A percentile compares a stretch with the other conserved stretches of the same genome.
Conservation (phyloP, 1,140 invertebrate genomes). For the Hylyphantes graminicola region DNA sequence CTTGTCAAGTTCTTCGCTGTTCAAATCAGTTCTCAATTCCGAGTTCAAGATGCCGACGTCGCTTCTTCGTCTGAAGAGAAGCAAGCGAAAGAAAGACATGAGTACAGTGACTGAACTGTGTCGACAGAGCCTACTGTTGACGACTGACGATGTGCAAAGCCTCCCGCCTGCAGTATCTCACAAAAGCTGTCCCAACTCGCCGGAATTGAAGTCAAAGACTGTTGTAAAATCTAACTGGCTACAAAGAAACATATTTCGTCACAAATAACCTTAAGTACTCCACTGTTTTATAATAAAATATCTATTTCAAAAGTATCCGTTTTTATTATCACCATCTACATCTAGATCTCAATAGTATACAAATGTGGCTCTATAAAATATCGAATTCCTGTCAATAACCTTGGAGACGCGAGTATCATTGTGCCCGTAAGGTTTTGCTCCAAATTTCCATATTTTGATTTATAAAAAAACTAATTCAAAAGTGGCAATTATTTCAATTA, state of each 20-base stretch:
- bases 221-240: slow-evolving; percentile 30
- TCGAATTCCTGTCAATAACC: too few species aligned
- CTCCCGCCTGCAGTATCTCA: neutral
- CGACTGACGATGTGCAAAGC: neutral
- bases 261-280: slow-evolving; percentile 4
- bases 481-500: too few species aligned
- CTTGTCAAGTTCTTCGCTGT: slow-evolving; percentile 47
- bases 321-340: too few species aligned
- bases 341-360: too few species aligned
- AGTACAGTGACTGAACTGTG: slow-evolving; percentile 41
- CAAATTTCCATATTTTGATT: too few species aligned
- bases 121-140: slow-evolving; percentile 37
- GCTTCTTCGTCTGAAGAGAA: slow-evolving; percentile 26
- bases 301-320: too few species aligned
- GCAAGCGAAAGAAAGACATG: slow-evolving; percentile 55
- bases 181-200: slow-evolving; percentile 50
- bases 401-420: too few species aligned
- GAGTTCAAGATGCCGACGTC: slow-evolving; percentile 43
- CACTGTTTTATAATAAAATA: too few species aligned
- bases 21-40: slow-evolving; percentile 32
- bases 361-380: too few species aligned
- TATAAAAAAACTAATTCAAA: too few species aligned
- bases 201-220: slow-evolving; percentile 43
- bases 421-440: too few species aligned
- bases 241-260: slow-evolving; percentile 50